Evolutionary conservation across 2,797 vertebrate genomes (phyloP).

Genomic region (Gallinago solitaria): DNA sequence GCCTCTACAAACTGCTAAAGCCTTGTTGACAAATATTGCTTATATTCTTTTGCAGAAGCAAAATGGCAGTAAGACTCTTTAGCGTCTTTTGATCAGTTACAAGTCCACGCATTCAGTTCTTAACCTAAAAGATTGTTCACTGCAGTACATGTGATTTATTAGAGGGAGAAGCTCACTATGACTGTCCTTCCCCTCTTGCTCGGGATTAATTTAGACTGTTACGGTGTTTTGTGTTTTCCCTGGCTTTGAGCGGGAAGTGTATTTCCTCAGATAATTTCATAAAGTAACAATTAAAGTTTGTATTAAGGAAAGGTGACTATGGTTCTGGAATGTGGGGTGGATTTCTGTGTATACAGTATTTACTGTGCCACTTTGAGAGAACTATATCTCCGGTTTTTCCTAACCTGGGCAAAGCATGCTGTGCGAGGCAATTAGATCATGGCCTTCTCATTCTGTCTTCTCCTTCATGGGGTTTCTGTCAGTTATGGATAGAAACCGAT

Average conservation of each 20-base stretch:
- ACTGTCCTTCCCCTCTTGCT: background rate
- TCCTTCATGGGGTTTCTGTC: background rate
- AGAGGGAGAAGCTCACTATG: background rate
- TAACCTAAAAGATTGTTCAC: rapidly evolving
- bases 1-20: background rate
- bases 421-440: background rate
- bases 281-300: background rate
- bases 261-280: background rate
- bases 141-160: background rate
- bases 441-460: background rate
- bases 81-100: background rate
- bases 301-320: background rate
- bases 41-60: background rate
- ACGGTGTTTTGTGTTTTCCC: background rate
- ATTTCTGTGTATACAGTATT: background rate
- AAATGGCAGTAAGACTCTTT: background rate
- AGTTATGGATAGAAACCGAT: background rate
- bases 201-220: background rate
- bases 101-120: background rate
- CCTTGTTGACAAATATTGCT: background rate
- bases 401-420: background rate
- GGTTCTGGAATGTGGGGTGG: background rate
- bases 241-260: background rate
- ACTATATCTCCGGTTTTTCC: background rate
- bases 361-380: background rate